A percentile compares a stretch with the other conserved stretches of the same genome.
phyloP scores from a whole-genome alignment of 2,888 invertebrate genomes.

The Cremastinae sp. region DNA sequence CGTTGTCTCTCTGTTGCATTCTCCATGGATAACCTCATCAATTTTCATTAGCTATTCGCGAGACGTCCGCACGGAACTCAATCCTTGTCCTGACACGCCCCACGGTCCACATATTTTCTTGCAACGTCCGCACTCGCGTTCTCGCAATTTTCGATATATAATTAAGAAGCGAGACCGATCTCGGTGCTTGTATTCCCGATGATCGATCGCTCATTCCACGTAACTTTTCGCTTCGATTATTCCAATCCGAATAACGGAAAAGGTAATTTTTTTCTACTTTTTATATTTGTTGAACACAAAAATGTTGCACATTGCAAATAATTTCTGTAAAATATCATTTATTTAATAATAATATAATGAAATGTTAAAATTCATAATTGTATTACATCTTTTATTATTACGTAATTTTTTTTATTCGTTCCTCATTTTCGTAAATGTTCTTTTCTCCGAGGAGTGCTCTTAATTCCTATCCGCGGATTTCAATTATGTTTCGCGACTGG shows the following conservation, averaged over 20 bases:
- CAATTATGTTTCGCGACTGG: slow-evolving; percentile 59
- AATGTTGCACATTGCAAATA: too few relatives aligned
- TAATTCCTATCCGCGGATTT: slow-evolving; percentile 24
- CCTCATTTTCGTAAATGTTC: neutral
- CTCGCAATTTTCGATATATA: slow-evolving; percentile 64
- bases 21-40: slow-evolving; percentile 75
- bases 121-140: slow-evolving; percentile 66
- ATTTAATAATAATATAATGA: too few relatives aligned
- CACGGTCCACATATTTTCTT: slow-evolving; percentile 72
- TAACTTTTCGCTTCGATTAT: slow-evolving; percentile 30
- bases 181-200: slow-evolving; percentile 26
- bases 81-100: slow-evolving; percentile 70
- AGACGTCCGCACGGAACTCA: slow-evolving; percentile 64
- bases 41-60: slow-evolving; percentile 76
- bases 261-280: too few relatives aligned
- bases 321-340: too few relatives aligned
- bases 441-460: too few relatives aligned
- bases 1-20: slow-evolving; percentile 3
- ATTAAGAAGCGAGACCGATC: slow-evolving; percentile 70
- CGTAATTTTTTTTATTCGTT: neutral
- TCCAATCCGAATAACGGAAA: slow-evolving; percentile 23
- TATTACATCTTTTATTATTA: too few relatives aligned
- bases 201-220: slow-evolving; percentile 48
- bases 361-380: too few relatives aligned
- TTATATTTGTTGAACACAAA: too few relatives aligned